Percentiles rank a stretch among this genome's conserved stretches.
phyloP scores from a whole-genome alignment of 2,113 vertebrate genomes.

The Rattus rattus region DNA sequence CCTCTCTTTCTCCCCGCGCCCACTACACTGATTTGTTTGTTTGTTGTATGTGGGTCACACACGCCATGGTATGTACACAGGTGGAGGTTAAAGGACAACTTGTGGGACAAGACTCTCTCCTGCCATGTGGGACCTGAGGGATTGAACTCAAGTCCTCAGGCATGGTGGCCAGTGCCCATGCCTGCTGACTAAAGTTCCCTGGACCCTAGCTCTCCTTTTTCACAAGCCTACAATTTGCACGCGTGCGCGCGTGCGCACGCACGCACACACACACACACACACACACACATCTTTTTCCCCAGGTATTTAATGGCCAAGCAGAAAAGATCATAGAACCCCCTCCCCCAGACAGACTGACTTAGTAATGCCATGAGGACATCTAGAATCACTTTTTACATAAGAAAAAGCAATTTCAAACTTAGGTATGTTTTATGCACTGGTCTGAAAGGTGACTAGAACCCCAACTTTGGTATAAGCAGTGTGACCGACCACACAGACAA shows the following conservation, averaged over 20 bases:
- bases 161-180: too few species aligned
- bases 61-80: too few species aligned
- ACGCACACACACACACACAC: too few species aligned
- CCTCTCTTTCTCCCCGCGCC: background rate
- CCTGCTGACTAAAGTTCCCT: background rate
- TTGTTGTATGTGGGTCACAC: background rate
- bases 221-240: background rate
- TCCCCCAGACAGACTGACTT: background rate
- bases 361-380: background rate
- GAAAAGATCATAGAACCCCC: background rate
- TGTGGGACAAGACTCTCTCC: background rate
- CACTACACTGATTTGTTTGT: background rate
- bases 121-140: background rate
- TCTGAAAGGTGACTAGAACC: background rate
- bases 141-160: background rate
- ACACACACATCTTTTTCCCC: too few species aligned
- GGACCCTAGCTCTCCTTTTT: background rate
- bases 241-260: too few species aligned
- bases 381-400: slow-evolving; percentile 44
- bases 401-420: background rate
- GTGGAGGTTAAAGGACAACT: background rate
- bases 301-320: background rate
- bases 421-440: background rate
- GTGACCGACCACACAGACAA: background rate
- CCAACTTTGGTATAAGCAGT: background rate